These are phyloP conservation scores for Bungarus multicinctus DNA, from an alignment of 2,113 vertebrate species.

Conservation along the genomic window DNA sequence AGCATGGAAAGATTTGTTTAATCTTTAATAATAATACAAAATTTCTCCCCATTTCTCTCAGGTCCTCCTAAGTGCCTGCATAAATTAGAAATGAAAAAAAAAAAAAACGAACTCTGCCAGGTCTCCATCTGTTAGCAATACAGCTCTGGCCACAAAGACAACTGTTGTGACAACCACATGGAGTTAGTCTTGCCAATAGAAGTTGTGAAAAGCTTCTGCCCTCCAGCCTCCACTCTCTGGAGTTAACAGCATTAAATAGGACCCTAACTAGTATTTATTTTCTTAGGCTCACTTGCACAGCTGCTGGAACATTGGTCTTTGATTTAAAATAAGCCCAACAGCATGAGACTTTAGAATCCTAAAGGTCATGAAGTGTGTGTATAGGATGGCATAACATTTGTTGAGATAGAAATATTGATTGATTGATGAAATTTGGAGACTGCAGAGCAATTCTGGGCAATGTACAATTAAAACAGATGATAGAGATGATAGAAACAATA, in stretches of 20 bases:
- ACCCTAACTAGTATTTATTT: constrained; percentile 74
- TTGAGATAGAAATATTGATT: neutral
- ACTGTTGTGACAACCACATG: constrained; percentile 73
- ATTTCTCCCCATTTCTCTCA: constrained; percentile 39
- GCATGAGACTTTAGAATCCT: constrained; percentile 52
- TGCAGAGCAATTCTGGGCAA: neutral
- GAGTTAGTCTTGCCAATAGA: constrained; percentile 76
- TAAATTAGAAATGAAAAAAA: constrained; percentile 51
- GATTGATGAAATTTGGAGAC: neutral
- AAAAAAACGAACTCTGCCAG: constrained; percentile 54
- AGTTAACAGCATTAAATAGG: constrained; percentile 67
- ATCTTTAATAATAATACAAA: constrained; percentile 61
- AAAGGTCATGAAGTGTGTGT: constrained; percentile 44
- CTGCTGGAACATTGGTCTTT: constrained; percentile 63
- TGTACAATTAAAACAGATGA: neutral
- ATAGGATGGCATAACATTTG: neutral
- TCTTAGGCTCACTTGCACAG: constrained; percentile 69
- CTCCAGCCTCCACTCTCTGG: constrained; percentile 66
- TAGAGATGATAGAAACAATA: neutral
- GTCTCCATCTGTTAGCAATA: constrained; percentile 75
- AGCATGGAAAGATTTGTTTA: constrained; percentile 48
- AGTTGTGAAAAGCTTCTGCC: constrained; percentile 75
- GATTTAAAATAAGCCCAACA: constrained; percentile 70
- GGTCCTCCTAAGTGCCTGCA: constrained; percentile 63
- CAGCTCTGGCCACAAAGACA: constrained; percentile 70